A percentile compares a stretch with the other conserved stretches of the same genome.
phyloP scores from a whole-genome alignment of 2,888 invertebrate genomes.

The Dasypogon diadema region DNA sequence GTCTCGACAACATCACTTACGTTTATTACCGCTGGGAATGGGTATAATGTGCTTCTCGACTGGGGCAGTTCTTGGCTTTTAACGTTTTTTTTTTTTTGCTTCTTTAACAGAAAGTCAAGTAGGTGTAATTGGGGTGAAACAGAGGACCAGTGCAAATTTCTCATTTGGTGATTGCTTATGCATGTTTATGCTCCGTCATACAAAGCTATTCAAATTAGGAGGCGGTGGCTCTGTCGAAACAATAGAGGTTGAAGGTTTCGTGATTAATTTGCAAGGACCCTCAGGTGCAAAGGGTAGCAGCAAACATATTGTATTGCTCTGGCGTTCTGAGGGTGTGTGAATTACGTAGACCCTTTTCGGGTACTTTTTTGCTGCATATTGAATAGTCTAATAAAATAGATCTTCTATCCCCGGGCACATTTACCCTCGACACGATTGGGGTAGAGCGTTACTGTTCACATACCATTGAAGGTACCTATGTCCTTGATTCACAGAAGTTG shows the following conservation, averaged over 20 bases:
- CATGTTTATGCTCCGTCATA: neutral
- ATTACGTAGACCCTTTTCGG: too few species aligned
- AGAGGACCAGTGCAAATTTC: neutral
- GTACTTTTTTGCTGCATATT: too few species aligned
- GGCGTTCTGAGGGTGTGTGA: too few species aligned
- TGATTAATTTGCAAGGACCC: neutral
- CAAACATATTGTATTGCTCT: too few species aligned
- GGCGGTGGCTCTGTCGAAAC: neutral
- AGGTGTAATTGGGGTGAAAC: neutral
- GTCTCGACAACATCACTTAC: conserved; percentile 38
- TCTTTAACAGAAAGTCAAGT: neutral
- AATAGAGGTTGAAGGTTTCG: neutral
- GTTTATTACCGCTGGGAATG: conserved; percentile 40
- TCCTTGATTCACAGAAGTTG: too few species aligned
- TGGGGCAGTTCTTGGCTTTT: neutral
- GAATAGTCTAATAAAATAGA: too few species aligned
- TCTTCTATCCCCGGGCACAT: too few species aligned
- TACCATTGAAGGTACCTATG: too few species aligned
- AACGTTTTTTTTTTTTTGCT: neutral
- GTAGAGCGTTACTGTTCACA: too few species aligned
- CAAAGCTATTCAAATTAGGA: conserved; percentile 12
- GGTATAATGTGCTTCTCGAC: conserved; percentile 2
- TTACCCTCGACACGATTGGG: too few species aligned
- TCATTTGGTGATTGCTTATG: neutral
- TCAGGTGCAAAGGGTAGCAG: too few species aligned